These are phyloP conservation scores for Diarsia rubi DNA, from an alignment of 2,888 invertebrate species.

Conservation along the genomic window DNA sequence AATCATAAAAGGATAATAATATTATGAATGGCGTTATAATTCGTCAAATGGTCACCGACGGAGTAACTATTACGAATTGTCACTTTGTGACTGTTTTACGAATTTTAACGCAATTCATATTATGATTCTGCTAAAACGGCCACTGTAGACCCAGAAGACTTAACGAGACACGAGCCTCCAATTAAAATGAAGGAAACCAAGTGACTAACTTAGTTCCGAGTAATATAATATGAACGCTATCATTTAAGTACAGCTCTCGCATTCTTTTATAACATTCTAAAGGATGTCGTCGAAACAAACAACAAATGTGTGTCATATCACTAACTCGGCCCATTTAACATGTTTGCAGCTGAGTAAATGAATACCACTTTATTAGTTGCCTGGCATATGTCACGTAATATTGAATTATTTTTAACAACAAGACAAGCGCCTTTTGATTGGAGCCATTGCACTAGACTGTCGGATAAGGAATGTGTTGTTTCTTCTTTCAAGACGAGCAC, in stretches of 20 bases:
- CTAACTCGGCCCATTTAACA: constrained; percentile 61
- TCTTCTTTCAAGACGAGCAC: background rate
- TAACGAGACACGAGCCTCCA: background rate
- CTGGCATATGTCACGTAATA: constrained; percentile 44
- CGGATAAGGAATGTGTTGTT: constrained; percentile 22
- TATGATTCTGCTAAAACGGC: too few relatives aligned
- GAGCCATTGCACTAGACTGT: background rate
- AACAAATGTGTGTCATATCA: constrained; percentile 54
- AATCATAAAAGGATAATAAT: too few relatives aligned
- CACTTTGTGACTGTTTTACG: too few relatives aligned
- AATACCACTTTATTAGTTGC: constrained; percentile 48
- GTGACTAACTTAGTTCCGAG: background rate
- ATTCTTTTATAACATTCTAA: constrained; percentile 39
- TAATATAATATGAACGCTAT: background rate
- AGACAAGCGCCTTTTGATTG: constrained; percentile 19
- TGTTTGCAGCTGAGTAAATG: constrained; percentile 61
- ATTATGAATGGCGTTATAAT: too few relatives aligned
- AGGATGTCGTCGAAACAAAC: constrained; percentile 59
- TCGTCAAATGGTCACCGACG: too few relatives aligned
- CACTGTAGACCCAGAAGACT: too few relatives aligned
- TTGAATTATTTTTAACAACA: constrained; percentile 23
- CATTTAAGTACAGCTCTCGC: background rate
- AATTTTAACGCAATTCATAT: too few relatives aligned
- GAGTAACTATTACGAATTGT: too few relatives aligned
- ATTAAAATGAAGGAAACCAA: constrained; percentile 10